A percentile compares a stretch with the other conserved stretches of the same genome.
Conservation (phyloP, 2,797 vertebrate species). For the Enoplosus armatus region DNA sequence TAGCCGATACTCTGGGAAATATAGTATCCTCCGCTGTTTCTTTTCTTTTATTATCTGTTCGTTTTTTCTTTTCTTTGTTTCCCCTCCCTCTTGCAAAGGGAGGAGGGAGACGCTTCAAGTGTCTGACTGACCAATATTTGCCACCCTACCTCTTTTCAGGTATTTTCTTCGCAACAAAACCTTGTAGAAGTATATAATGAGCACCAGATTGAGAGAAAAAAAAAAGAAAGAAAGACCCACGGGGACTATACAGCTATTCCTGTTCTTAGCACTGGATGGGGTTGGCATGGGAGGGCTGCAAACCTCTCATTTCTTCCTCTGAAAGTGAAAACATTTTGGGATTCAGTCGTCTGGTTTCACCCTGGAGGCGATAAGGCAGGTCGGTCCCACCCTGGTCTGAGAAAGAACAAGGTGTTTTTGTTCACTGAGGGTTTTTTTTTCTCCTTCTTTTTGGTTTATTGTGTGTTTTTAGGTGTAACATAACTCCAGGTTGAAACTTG, state of each 20-base stretch:
- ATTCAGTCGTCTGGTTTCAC: constrained; percentile 69
- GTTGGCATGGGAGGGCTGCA: constrained; percentile 14
- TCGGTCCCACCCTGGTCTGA: constrained; percentile 56
- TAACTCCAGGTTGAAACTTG: constrained; percentile 70
- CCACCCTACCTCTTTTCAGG: constrained; percentile 78
- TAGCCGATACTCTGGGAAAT: constrained; percentile 84
- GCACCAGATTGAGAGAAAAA: constrained; percentile 37
- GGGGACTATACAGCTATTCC: constrained; percentile 20
- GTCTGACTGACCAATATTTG: constrained; percentile 86
- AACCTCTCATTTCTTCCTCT: constrained; percentile 26
- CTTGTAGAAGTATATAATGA: constrained; percentile 27
- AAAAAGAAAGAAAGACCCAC: constrained; percentile 21
- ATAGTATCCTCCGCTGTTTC: constrained; percentile 60
- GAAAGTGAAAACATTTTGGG: constrained; percentile 54
- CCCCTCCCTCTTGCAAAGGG: constrained; percentile 59
- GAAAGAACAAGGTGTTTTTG: constrained; percentile 44
- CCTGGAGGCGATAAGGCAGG: constrained; percentile 55
- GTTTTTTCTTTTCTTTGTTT: constrained; percentile 62
- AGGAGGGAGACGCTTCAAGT: constrained; percentile 65
- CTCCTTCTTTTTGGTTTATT: constrained; percentile 19
- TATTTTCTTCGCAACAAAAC: constrained; percentile 67
- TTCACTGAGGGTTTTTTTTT: constrained; percentile 31
- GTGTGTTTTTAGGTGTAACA: constrained; percentile 52
- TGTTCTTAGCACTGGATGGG: constrained; percentile 9
- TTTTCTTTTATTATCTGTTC: constrained; percentile 56